A percentile compares a stretch with the other conserved stretches of the same genome.
These are phyloP conservation scores for Rhinophrynus dorsalis DNA, from an alignment of 2,797 vertebrate species.

Conservation along the genomic window DNA sequence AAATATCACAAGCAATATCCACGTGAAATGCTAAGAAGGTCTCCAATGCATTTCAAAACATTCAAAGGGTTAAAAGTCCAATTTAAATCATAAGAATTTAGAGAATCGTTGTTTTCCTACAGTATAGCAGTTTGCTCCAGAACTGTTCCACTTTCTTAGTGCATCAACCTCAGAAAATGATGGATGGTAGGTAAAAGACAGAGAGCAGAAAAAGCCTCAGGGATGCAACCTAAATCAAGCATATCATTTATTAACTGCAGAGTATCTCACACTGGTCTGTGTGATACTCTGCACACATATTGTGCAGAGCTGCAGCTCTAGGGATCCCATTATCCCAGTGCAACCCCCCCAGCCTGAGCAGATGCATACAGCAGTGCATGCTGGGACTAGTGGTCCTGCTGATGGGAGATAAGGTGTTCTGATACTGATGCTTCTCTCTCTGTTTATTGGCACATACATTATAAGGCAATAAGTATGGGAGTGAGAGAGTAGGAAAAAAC, in stretches of 20 bases:
- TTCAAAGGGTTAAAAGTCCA: too few species aligned
- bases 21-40: too few species aligned
- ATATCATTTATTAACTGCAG: constrained; percentile 1
- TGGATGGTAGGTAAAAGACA: neutral
- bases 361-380: constrained; percentile 37
- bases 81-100: too few species aligned
- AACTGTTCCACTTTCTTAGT: too few species aligned
- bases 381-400: constrained; percentile 13
- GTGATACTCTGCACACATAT: constrained; percentile 22
- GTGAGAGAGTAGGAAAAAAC: too few species aligned
- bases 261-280: constrained; percentile 7
- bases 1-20: too few species aligned
- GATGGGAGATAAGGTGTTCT: neutral
- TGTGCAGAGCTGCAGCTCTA: constrained; percentile 5
- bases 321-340: neutral
- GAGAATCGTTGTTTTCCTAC: too few species aligned
- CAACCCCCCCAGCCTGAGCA: neutral
- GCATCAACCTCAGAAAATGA: too few species aligned
- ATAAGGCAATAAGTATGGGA: neutral
- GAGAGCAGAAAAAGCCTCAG: neutral
- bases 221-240: constrained; percentile 27
- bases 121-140: too few species aligned
- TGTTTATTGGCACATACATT: constrained; percentile 20
- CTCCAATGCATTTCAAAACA: too few species aligned
- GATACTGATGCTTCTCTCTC: neutral